phyloP scores from a whole-genome alignment of 2,888 invertebrate species.

The Orchestes rusci region DNA sequence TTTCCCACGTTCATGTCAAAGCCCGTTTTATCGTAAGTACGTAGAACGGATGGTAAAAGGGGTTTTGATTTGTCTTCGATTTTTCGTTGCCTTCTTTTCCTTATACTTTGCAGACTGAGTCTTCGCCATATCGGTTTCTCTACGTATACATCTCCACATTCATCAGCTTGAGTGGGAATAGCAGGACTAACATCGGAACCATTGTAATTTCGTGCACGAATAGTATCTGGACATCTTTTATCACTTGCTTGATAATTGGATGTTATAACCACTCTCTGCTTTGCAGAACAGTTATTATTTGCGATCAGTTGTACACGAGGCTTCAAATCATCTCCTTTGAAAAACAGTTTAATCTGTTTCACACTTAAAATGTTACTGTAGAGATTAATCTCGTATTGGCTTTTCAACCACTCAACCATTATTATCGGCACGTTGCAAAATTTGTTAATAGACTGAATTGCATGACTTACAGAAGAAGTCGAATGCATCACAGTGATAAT shows the following conservation, averaged over 20 bases:
- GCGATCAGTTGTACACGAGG: no score
- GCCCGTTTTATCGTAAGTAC: background rate
- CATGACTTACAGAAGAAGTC: background rate
- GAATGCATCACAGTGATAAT: background rate
- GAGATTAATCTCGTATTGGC: background rate
- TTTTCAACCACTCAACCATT: background rate
- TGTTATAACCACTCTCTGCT: background rate
- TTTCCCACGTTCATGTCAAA: background rate
- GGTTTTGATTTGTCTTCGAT: background rate
- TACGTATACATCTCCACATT: no score
- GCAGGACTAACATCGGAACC: no score
- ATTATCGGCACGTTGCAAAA: background rate
- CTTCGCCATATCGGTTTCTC: background rate
- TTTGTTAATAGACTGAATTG: background rate
- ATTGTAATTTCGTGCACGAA: no score
- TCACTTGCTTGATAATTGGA: no score
- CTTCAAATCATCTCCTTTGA: background rate
- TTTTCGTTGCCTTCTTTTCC: background rate
- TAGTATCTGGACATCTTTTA: no score
- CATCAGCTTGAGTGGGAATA: background rate
- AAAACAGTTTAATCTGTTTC: background rate
- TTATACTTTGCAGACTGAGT: background rate
- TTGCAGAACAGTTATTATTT: no score
- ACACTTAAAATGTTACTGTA: background rate
- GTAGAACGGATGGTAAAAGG: background rate